Evolutionary conservation across 2,113 vertebrate genomes (phyloP).

Genomic region (Gallinago paraguaiae): DNA sequence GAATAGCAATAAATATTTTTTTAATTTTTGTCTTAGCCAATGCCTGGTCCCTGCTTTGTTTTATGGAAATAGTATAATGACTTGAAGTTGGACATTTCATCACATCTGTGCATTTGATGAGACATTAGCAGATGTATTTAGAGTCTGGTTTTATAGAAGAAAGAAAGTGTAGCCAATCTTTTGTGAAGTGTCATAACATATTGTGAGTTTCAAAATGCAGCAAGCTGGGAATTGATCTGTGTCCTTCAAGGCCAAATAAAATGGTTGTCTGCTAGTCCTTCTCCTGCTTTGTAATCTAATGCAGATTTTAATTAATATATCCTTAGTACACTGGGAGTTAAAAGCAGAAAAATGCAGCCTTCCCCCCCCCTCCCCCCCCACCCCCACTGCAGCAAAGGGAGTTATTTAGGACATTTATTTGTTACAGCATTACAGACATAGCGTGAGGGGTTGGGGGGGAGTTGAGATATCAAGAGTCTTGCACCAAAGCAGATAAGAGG

Average conservation of each 20-base stretch:
- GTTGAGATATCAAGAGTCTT: constrained; percentile 6
- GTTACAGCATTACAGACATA: neutral
- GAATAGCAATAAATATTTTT: neutral
- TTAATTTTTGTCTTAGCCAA: neutral
- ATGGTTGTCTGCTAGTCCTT: neutral
- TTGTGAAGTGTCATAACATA: neutral
- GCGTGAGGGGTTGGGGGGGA: neutral
- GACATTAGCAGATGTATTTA: neutral
- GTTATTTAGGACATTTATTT: constrained; percentile 33
- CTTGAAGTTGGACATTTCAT: neutral
- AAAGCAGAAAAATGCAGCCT: neutral
- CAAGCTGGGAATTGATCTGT: neutral
- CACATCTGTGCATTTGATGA: neutral
- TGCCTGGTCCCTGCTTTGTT: neutral
- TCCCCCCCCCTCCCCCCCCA: rapidly evolving
- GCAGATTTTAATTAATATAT: neutral
- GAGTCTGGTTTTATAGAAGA: neutral
- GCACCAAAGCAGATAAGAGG: constrained; percentile 29
- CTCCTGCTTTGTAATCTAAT: neutral
- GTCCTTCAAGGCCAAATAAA: neutral
- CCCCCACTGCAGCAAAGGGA: neutral
- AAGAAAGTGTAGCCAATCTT: neutral
- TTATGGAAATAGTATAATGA: neutral
- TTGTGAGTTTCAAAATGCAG: neutral
- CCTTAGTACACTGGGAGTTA: neutral